Base-by-base conservation (phyloP, 2,113 vertebrate genomes). In the Ophthalmolycus amberensis region DNA sequence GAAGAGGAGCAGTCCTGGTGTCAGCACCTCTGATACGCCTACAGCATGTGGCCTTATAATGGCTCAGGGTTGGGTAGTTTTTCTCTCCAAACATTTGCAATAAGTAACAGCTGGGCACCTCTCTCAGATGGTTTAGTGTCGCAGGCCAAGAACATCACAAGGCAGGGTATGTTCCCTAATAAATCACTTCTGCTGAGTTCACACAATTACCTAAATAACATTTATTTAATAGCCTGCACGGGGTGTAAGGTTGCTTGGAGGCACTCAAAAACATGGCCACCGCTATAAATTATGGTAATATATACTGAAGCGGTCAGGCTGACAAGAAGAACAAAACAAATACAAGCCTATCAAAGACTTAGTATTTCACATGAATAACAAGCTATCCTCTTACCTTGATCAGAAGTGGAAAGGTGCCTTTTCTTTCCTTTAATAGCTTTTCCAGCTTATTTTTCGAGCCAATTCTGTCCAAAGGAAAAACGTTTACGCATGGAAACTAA, bases 161-260 rank as follows among this genome's bases (percentile, higher is more conserved):
- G 85, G 83, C 54, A 90, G 73, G 27, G 40, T 25, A 78, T 87
- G 87, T 88, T 85, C 89, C 85, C 74, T 71, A 68, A 59, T 89
- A 91, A 90, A 90, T 89, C 84, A 75, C 70, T 64, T 88, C 80
- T 79, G 85, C 88, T 88, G 82, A 90, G 82, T 59, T 65, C 71
- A 84, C 82, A 85, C 69, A 86, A 88, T 84, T 62, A 70, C 79
- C 18, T 14, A 85, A 84, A 89, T 83, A 85, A 89, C 82, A 84
- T 92, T 84, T 85, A 82, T 90, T 90, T 84, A 86, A 89, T 79
- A 75, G 63, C 59, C 79, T 27, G 68, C 34, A 86, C 64, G 0
- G 42, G 74, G 87, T 87, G 79, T 80, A 80, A 32, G 44, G 77
- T 91, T 90, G 52, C 86, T 44, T 6, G 12, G 56, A 59, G 65